Percentiles rank a stretch among this genome's conserved stretches.
phyloP scores from a whole-genome alignment of 2,888 invertebrate species.

The Acleris literana region DNA sequence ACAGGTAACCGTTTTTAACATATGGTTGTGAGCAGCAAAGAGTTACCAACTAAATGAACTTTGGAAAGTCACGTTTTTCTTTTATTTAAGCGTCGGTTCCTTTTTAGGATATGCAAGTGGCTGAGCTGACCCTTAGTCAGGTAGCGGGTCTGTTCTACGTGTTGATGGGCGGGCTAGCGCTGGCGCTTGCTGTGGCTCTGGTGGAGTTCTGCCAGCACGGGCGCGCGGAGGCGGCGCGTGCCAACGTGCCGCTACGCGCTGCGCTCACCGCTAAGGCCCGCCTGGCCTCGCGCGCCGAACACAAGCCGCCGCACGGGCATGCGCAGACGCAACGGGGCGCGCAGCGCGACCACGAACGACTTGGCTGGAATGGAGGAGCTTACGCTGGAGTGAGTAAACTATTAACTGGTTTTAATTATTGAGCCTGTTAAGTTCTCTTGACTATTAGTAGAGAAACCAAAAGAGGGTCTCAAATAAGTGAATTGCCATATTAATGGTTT shows the following conservation, averaged over 20 bases:
- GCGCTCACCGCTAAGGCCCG: slow-evolving; percentile 93
- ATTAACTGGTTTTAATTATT: too few species aligned
- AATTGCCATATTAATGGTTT: too few species aligned
- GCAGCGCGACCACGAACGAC: slow-evolving; percentile 64
- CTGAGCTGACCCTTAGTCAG: slow-evolving; percentile 96
- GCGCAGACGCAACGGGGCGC: slow-evolving; percentile 48
- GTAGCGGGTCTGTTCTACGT: slow-evolving; percentile 99
- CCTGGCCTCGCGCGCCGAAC: slow-evolving; percentile 83
- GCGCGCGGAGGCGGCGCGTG: slow-evolving; percentile 88
- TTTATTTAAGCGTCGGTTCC: neutral
- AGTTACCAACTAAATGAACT: too few species aligned
- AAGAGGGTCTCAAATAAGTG: too few species aligned
- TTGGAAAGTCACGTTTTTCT: neutral
- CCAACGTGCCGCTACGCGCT: slow-evolving; percentile 91
- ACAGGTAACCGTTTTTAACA: slow-evolving; percentile 39
- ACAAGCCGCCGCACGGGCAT: slow-evolving; percentile 45
- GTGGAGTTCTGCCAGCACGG: slow-evolving; percentile 97
- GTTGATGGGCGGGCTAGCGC: slow-evolving; percentile 94
- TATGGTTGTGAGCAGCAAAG: too few species aligned
- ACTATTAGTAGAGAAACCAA: neutral
- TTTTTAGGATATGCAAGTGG: slow-evolving; percentile 87
- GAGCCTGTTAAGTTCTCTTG: neutral
- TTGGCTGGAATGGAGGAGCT: slow-evolving; percentile 73
- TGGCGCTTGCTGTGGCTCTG: slow-evolving; percentile 96
- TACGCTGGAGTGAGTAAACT: slow-evolving; percentile 63